Conservation (phyloP, 2,888 invertebrate species). For the Bombylius discolor region DNA sequence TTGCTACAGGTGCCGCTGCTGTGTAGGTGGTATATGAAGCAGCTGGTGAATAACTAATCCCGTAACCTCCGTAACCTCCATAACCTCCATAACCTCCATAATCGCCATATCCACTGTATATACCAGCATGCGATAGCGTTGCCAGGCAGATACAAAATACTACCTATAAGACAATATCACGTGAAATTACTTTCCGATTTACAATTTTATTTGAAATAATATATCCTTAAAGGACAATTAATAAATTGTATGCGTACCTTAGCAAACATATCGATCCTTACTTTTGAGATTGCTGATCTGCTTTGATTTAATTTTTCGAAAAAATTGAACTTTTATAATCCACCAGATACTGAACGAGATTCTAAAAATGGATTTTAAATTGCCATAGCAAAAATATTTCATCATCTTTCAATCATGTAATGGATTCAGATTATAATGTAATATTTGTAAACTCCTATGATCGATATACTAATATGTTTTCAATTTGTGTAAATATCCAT, state of each 20-base stretch:
- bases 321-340: constrained; percentile 33
- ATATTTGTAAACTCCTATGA: not conserved
- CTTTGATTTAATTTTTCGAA: constrained; percentile 31
- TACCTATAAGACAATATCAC: constrained; percentile 18
- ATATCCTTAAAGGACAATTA: constrained; percentile 9
- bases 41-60: not conserved
- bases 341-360: constrained; percentile 1
- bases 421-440: not conserved
- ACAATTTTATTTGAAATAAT: not conserved
- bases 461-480: not conserved
- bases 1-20: constrained; percentile 5
- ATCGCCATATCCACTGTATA: constrained; percentile 21
- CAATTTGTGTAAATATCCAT: not conserved
- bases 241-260: constrained; percentile 21
- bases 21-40: constrained; percentile 3
- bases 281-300: constrained; percentile 32
- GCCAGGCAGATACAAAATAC: constrained; percentile 25
- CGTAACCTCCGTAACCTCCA: not conserved
- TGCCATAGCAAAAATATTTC: not conserved
- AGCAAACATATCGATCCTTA: constrained; percentile 31
- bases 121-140: constrained; percentile 21
- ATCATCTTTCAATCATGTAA: not conserved
- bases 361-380: constrained; percentile 9
- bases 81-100: constrained; percentile 18
- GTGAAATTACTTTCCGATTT: not conserved